Evolutionary conservation across 2,888 invertebrate genomes (phyloP).

Genomic region (Elysia crispata): DNA sequence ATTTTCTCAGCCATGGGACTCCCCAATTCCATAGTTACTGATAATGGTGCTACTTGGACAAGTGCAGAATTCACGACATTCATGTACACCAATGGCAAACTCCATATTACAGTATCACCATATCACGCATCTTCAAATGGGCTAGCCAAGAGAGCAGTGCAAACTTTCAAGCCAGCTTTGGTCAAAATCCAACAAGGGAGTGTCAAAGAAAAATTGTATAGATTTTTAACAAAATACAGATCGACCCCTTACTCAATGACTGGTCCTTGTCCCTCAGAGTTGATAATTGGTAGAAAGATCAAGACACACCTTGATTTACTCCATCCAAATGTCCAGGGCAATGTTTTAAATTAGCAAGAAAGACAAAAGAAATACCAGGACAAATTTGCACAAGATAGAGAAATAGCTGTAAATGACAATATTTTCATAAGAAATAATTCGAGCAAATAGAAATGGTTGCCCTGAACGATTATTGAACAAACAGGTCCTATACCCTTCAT

Average conservation of each 20-base stretch:
- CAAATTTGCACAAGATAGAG: no score
- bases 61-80: constrained; percentile 52
- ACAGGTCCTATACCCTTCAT: no score
- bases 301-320: constrained; percentile 19
- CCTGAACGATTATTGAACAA: no score
- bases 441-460: no score
- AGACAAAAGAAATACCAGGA: no score
- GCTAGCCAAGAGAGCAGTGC: constrained; percentile 4
- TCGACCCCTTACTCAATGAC: constrained; percentile 27
- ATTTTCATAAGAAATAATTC: no score
- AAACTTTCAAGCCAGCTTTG: constrained; percentile 19
- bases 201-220: not conserved
- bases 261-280: constrained; percentile 5
- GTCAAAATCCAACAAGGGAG: not conserved
- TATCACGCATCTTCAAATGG: constrained; percentile 53
- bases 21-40: no score
- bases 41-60: constrained; percentile 54
- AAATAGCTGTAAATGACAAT: no score
- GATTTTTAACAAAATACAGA: constrained; percentile 26
- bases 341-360: no score
- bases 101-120: constrained; percentile 51
- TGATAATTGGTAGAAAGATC: constrained; percentile 12
- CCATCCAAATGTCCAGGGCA: not conserved
- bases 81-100: constrained; percentile 48
- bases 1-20: no score